Base-by-base conservation (phyloP, 1,140 invertebrate species). In the Hypothenemus hampei region DNA sequence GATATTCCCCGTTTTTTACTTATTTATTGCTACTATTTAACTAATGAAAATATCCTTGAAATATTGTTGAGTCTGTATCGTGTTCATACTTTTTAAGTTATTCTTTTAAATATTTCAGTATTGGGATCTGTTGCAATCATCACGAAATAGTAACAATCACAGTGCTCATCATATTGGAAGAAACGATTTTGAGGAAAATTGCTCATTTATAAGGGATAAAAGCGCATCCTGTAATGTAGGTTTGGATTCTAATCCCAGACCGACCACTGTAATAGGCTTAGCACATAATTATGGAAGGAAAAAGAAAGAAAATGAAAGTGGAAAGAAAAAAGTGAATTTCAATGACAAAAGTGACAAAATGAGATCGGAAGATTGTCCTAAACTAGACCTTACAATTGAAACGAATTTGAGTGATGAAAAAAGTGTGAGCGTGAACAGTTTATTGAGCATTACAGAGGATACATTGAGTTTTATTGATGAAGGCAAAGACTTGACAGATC, bases 151-250 rank as follows among this genome's bases (percentile, higher is more conserved):
- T 65, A 63, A 73, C 57, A 59, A 72, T 61, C 59, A 78, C 73
- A 64, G 72, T 52, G 69, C 69, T 40, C 65, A 69, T 41, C 69
- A 70, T 50, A 70, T 73, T 35, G 67, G 71, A 20, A 59, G 50
- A 6, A 66, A 68, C 26, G 65, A 63, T 16, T 66, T 58, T 22
- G 71, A 75, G 55, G 68, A 72, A 11, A 69, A 72, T 21, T 71
- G 73, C 15, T 67, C 65, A 7, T 73, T 75, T 59, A 68, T 83
- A 13, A 69, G 81, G 0, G 81, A 83, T 59, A 84, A 84, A 66
- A 80, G 81, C 7, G 81, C 81, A 19, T 86, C 84, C 13, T 87
- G 81, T 62, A 84, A 84, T 29, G 81, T 83, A 46, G 84, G 84
- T 5, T 67, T 86, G 21, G 82, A 86, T 65, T 75, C 76, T 23